Percentiles rank a stretch among this genome's conserved stretches.
Evolutionary conservation across 2,797 vertebrate species (phyloP).

Genomic region (Channallabes apus): DNA sequence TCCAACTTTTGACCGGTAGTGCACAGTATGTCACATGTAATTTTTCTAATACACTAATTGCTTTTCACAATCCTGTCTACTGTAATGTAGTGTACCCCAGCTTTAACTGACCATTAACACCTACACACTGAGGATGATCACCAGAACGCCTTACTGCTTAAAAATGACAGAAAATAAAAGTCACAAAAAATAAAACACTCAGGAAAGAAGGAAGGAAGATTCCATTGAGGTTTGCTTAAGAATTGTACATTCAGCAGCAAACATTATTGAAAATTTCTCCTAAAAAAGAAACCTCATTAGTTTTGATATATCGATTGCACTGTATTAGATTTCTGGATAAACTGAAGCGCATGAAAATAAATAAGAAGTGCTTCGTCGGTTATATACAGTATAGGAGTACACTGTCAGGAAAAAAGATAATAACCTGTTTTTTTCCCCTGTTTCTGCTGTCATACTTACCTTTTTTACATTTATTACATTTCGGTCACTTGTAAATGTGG

Average conservation of each 20-base stretch:
- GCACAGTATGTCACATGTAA: too few relatives aligned
- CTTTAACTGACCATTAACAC: background rate
- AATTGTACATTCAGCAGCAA: background rate
- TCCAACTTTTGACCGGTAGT: too few relatives aligned
- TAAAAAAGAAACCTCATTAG: background rate
- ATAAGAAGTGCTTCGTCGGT: background rate
- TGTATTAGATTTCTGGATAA: background rate
- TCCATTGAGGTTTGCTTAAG: background rate
- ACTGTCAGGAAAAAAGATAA: background rate
- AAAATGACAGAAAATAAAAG: background rate
- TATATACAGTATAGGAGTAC: background rate
- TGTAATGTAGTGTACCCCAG: too few relatives aligned
- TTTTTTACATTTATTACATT: background rate
- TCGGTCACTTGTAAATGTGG: background rate
- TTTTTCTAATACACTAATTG: too few relatives aligned
- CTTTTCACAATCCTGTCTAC: too few relatives aligned
- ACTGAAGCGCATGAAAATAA: background rate
- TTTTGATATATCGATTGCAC: conserved; percentile 3
- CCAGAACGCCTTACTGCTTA: background rate
- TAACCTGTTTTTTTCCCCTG: background rate
- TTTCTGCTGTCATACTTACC: background rate
- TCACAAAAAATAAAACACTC: background rate
- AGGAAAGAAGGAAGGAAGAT: background rate
- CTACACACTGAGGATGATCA: background rate
- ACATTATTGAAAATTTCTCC: background rate